Conservation (phyloP, 1,140 invertebrate genomes). For the Lucilia cuprina region DNA sequence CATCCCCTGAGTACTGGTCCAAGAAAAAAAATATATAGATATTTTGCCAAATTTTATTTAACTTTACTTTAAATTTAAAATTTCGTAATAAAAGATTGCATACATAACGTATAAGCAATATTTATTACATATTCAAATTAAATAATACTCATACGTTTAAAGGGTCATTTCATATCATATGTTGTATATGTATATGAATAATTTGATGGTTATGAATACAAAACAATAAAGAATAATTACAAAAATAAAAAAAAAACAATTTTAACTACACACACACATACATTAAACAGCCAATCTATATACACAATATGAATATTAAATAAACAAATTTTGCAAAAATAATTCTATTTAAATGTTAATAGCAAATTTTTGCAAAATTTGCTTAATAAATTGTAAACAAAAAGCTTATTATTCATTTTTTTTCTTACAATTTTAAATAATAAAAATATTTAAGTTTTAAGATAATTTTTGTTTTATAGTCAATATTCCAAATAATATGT, state of each 20-base stretch:
- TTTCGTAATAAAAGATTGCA: too few species aligned
- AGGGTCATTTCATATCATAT: background rate
- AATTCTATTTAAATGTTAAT: too few species aligned
- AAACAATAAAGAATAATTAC: background rate
- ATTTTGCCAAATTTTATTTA: too few species aligned
- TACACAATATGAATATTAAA: constrained; percentile 36
- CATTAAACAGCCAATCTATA: background rate
- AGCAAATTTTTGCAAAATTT: too few species aligned
- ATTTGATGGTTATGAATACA: background rate
- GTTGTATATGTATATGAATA: background rate
- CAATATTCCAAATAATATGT: background rate
- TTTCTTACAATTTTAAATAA: background rate
- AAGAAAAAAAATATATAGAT: too few species aligned
- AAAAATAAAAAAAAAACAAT: background rate
- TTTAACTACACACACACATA: background rate
- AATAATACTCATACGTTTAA: background rate
- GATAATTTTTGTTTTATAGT: background rate
- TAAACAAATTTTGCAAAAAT: background rate
- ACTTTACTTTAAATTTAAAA: too few species aligned
- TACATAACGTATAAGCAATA: background rate
- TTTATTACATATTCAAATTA: background rate
- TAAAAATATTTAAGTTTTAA: background rate
- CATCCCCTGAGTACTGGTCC: too few species aligned
- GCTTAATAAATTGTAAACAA: too few species aligned
- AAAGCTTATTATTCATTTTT: too few species aligned